Evolutionary conservation across 2,797 vertebrate species (phyloP).

Genomic region (Pangasius sanitwongsei): DNA sequence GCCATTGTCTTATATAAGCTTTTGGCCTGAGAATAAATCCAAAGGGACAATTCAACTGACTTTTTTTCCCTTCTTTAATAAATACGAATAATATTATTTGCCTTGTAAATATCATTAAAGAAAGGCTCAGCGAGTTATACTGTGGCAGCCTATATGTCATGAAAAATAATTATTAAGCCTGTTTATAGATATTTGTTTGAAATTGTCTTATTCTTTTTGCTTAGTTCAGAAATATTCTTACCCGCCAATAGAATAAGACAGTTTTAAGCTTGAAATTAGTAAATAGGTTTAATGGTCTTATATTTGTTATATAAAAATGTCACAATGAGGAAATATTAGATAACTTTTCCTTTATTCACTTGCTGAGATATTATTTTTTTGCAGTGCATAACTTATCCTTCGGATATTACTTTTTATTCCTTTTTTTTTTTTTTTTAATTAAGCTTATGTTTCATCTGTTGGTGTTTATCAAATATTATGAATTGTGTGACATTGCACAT

Average conservation of each 20-base stretch:
- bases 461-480: background rate
- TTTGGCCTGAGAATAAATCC: background rate
- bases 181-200: background rate
- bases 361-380: background rate
- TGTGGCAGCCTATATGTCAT: background rate
- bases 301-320: background rate
- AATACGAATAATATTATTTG: background rate
- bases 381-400: background rate
- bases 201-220: background rate
- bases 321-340: too few relatives aligned
- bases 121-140: background rate
- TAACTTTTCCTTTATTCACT: background rate
- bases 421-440: background rate
- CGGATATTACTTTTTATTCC: background rate
- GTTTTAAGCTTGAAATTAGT: background rate
- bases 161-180: background rate
- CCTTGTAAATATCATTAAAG: background rate
- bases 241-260: background rate
- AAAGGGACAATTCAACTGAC: background rate
- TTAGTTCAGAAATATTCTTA: background rate
- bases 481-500: background rate
- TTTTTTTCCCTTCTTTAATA: background rate
- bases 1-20: slow-evolving; percentile 54
- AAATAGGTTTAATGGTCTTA: background rate
- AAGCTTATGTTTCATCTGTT: background rate